These are phyloP conservation scores for Hypsibius dujardini DNA, from an alignment of 1,140 invertebrate species.

Conservation along the genomic window DNA sequence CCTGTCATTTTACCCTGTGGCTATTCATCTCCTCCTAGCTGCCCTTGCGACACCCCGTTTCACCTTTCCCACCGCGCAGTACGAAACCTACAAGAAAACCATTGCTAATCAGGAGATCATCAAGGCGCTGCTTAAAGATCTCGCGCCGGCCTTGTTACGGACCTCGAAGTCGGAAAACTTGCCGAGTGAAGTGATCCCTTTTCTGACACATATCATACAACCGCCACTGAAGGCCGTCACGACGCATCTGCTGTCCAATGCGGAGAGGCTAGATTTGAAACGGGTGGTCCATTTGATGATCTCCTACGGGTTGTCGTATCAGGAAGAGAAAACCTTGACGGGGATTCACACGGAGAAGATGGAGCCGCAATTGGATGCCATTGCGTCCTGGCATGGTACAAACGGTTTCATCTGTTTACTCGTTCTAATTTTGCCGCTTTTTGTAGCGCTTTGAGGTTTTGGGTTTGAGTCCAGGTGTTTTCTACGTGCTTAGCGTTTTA, in stretches of 20 bases:
- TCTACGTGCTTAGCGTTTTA: too few relatives aligned
- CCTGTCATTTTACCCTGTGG: slow-evolving; percentile 53
- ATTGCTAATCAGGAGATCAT: slow-evolving; percentile 41
- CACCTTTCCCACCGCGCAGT: slow-evolving; percentile 51
- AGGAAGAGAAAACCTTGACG: slow-evolving; percentile 48
- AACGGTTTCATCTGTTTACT: too few relatives aligned
- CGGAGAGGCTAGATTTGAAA: slow-evolving; percentile 52
- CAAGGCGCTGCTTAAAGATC: slow-evolving; percentile 42
- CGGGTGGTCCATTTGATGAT: slow-evolving; percentile 63
- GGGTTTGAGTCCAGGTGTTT: too few relatives aligned
- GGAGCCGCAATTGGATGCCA: not conserved
- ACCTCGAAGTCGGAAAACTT: slow-evolving; percentile 40
- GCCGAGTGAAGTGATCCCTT: slow-evolving; percentile 51
- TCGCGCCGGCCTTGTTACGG: slow-evolving; percentile 42
- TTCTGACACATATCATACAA: slow-evolving; percentile 52
- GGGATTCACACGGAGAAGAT: not conserved
- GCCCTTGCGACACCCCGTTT: slow-evolving; percentile 47
- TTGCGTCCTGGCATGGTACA: too few relatives aligned
- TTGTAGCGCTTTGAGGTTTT: too few relatives aligned
- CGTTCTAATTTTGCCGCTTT: too few relatives aligned
- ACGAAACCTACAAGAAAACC: slow-evolving; percentile 36
- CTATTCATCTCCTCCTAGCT: slow-evolving; percentile 61
- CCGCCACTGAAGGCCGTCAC: slow-evolving; percentile 51
- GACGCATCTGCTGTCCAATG: not conserved
- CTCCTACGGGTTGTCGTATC: slow-evolving; percentile 66